Base-by-base conservation (phyloP, 1,140 invertebrate genomes). In the Drosophila ambigua region DNA sequence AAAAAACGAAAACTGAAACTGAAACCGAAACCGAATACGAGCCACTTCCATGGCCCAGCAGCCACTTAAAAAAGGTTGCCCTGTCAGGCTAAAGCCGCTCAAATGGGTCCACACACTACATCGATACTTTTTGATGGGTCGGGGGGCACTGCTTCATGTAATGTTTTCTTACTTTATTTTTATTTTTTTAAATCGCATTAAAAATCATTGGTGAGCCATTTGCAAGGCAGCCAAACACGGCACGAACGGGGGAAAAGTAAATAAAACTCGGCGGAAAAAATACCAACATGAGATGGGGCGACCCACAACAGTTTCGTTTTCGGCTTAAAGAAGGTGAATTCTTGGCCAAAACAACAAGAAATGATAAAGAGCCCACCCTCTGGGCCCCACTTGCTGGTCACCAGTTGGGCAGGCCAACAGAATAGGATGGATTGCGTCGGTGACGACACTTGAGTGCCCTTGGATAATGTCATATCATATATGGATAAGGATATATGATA, bases 21-120 rank as follows among this genome's bases (percentile, higher is more conserved):
- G 60, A 39, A 76, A 67, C 72, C 64, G 16, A 59, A 65, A 31
- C 61, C 31, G 31, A 31, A 11, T 23, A 41, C 24, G 15, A 7
- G 35, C 55, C 55, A 68, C 51, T 60, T 84, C 61, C 60, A 83
- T 75, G 81, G 82, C 65, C 82, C 41, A 50, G 35, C 11, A 39
- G 82, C 82, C 75, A 87, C 82, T 87, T 88, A 87, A 81, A 88
- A 85, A 87, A 82, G 82, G 82, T 88, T 87, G 53, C 63, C 45
- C 52, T 45, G 23, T 26, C 52, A 51, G 20, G 49, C 60, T 55
- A 72, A 82, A 82, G 79, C 78, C 72, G 50, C 58, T 59, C 53
- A 52, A 73, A 65, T 59, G 72, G 72, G 28, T 50, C 15, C 46
- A 35, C 26, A 46, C 20, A 13, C 28, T 26, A 45, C 45, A 20